Evolutionary conservation across 2,113 vertebrate genomes (phyloP).

Genomic region (Alethe diademata): DNA sequence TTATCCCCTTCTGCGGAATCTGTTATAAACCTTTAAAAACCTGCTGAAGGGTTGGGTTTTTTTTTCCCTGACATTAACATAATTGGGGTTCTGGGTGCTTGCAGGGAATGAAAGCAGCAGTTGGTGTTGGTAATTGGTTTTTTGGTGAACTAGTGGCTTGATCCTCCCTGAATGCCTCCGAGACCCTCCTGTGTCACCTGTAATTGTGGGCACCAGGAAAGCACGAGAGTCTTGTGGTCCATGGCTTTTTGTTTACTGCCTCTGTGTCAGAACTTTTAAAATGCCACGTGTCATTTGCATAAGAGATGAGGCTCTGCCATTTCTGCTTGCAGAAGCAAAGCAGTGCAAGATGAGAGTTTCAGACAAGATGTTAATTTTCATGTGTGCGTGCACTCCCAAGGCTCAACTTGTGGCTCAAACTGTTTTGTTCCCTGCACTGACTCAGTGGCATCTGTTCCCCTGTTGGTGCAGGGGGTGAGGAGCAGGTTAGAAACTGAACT

Average conservation of each 20-base stretch:
- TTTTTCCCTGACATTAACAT: neutral
- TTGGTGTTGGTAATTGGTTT: neutral
- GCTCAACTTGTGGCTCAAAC: neutral
- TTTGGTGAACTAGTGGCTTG: neutral
- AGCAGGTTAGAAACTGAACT: neutral
- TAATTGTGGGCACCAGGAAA: neutral
- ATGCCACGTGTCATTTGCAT: neutral
- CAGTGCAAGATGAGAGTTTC: neutral
- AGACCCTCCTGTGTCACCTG: accelerated
- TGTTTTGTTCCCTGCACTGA: slow-evolving; percentile 5
- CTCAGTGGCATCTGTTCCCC: slow-evolving; percentile 35
- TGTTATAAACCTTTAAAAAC: neutral
- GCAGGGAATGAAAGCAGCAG: neutral
- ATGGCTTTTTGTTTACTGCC: neutral
- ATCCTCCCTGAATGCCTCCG: neutral
- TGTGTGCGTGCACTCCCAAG: neutral
- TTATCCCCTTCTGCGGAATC: neutral
- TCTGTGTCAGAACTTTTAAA: neutral
- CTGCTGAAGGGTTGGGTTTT: neutral
- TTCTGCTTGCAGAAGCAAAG: neutral
- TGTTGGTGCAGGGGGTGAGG: neutral
- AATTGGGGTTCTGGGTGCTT: neutral
- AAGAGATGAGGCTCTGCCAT: neutral
- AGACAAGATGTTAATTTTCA: neutral
- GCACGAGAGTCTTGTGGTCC: accelerated